Conservation (phyloP, 64 coral and sea anemone species). For the Montipora efflorescens region DNA sequence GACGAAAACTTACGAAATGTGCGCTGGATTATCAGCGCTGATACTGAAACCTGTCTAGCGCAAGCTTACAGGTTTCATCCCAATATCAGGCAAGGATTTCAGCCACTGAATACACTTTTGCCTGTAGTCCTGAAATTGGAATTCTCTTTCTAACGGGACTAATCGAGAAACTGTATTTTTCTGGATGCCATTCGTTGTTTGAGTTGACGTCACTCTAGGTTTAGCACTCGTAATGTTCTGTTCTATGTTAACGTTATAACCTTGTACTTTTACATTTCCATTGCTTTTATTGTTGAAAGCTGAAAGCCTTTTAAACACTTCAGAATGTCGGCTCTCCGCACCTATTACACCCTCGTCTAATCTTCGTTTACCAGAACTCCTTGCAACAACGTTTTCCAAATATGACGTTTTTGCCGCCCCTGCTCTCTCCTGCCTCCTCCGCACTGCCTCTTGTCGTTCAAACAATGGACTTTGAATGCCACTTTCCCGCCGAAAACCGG, state of each 20-base stretch:
- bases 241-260: neutral
- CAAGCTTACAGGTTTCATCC: neutral
- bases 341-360: neutral
- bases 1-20: no score
- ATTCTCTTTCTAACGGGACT: neutral
- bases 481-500: slow-evolving; percentile 2
- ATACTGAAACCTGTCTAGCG: neutral
- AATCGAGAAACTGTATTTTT: neutral
- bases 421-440: neutral
- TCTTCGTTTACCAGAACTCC: neutral
- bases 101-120: slow-evolving; percentile 52
- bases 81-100: slow-evolving; percentile 10
- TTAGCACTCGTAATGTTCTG: neutral
- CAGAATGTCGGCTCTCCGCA: neutral
- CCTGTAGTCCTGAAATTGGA: slow-evolving; percentile 34
- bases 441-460: neutral
- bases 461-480: neutral
- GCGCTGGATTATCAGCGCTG: no score
- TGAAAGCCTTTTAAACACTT: neutral
- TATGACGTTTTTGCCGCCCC: slow-evolving; percentile 5
- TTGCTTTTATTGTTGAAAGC: neutral
- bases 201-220: neutral
- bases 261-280: neutral
- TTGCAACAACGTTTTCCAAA: neutral
- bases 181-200: neutral